Conservation (phyloP, 2,888 invertebrate species). For the Lithophane semibrunnea region DNA sequence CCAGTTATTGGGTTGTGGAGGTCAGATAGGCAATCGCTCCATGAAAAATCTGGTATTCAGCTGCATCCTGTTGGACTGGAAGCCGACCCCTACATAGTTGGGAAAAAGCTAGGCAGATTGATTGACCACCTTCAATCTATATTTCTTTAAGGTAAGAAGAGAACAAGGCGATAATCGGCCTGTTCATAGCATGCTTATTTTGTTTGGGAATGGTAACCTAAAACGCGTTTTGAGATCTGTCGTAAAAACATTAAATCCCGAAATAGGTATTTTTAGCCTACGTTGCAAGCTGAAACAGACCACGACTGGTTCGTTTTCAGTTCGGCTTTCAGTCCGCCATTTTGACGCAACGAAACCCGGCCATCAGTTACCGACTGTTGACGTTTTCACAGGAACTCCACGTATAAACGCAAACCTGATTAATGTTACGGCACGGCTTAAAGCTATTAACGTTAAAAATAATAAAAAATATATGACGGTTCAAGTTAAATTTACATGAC, state of each 20-base stretch:
- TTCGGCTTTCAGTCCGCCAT: slow-evolving; percentile 17
- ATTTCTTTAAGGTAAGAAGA: neutral
- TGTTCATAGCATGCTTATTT: neutral
- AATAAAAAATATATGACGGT: neutral
- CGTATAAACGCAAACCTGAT: neutral
- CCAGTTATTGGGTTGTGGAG: neutral
- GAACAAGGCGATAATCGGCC: neutral
- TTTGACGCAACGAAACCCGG: slow-evolving; percentile 18
- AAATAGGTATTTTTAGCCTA: neutral
- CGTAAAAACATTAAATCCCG: neutral
- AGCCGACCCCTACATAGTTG: too few species aligned
- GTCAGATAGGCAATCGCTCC: neutral
- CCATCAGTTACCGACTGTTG: slow-evolving; percentile 25
- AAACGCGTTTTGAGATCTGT: neutral
- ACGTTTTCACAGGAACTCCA: slow-evolving; percentile 3
- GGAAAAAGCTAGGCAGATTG: neutral
- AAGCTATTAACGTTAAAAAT: too few species aligned
- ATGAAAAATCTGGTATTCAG: neutral
- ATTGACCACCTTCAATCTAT: neutral
- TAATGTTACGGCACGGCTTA: neutral
- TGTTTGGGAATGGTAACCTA: too few species aligned
- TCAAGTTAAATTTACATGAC: neutral
- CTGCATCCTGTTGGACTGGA: neutral
- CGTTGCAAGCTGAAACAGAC: slow-evolving; percentile 16
- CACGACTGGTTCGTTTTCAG: neutral